These are phyloP conservation scores for Hestina assimilis DNA, from an alignment of 1,140 invertebrate genomes.

Conservation along the genomic window DNA sequence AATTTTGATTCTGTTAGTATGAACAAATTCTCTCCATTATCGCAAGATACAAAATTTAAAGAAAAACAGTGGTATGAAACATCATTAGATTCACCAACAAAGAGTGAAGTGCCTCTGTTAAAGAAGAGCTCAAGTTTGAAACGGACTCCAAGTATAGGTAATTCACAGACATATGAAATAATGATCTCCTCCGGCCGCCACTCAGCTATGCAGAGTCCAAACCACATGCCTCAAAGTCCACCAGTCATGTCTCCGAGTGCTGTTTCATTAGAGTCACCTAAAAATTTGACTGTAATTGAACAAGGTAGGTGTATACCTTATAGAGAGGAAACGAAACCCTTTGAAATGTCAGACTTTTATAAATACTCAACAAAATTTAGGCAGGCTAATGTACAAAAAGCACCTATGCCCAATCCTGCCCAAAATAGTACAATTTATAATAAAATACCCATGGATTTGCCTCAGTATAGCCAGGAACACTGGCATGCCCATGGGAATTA, in stretches of 20 bases:
- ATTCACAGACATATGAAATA: conserved; percentile 66
- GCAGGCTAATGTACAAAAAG: conserved; percentile 75
- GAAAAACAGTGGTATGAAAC: conserved; percentile 89
- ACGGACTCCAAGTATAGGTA: conserved; percentile 67
- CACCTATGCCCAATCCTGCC: conserved; percentile 34
- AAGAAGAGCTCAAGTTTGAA: conserved; percentile 67
- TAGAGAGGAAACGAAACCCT: conserved; percentile 95
- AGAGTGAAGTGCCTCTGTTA: conserved; percentile 47
- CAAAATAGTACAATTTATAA: conserved; percentile 50
- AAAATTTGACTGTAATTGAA: conserved; percentile 90
- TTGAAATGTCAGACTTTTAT: conserved; percentile 98
- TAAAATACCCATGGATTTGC: conserved; percentile 63
- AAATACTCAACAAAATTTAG: conserved; percentile 97
- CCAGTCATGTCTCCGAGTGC: conserved; percentile 67
- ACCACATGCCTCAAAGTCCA: conserved; percentile 56
- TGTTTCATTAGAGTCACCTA: conserved; percentile 85
- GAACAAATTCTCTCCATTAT: conserved; percentile 65
- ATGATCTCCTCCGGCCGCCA: conserved; percentile 66
- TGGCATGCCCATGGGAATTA: conserved; percentile 44
- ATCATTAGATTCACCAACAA: conserved; percentile 81
- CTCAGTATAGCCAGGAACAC: conserved; percentile 57
- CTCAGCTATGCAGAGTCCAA: conserved; percentile 66
- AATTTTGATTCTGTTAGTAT: conserved; percentile 69
- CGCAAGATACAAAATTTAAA: conserved; percentile 65
- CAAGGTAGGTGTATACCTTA: conserved; percentile 94